A percentile compares a stretch with the other conserved stretches of the same genome.
These are phyloP conservation scores for Zaprionus camerounensis DNA, from an alignment of 1,140 invertebrate genomes.

Conservation along the genomic window DNA sequence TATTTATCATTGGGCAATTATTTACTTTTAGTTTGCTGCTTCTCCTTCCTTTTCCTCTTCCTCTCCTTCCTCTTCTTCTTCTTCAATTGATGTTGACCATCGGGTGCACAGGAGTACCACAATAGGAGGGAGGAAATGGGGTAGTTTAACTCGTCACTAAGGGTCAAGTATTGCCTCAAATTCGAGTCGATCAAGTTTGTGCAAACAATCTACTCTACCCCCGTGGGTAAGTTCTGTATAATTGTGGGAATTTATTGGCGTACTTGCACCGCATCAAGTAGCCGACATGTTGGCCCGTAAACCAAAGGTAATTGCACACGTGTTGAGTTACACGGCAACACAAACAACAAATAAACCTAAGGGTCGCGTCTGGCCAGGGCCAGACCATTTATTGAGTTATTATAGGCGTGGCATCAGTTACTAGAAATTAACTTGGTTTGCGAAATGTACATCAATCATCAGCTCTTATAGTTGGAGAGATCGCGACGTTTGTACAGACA, in stretches of 20 bases:
- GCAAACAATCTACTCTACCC: background rate
- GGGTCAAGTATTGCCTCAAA: too few species aligned
- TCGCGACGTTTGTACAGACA: conserved; percentile 3
- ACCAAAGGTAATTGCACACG: conserved; percentile 18
- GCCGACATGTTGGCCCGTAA: conserved; percentile 54
- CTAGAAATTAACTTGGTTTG: too few species aligned
- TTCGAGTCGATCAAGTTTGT: background rate
- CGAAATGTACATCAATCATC: too few species aligned
- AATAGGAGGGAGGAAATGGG: too few species aligned
- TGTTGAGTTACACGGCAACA: background rate
- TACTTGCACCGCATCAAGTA: conserved; percentile 47
- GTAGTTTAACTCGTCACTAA: too few species aligned
- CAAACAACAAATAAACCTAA: too few species aligned
- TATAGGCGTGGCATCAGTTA: too few species aligned
- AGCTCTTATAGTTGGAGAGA: background rate
- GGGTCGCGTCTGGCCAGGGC: too few species aligned
- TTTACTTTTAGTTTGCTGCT: conserved; percentile 26
- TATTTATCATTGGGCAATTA: conserved; percentile 70
- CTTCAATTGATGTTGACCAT: background rate
- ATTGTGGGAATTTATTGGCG: conserved; percentile 43
- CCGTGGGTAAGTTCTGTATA: conserved; percentile 22
- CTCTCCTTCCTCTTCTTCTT: too few species aligned
- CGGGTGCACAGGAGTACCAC: background rate
- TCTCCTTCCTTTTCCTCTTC: conserved; percentile 25
- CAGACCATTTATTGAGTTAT: too few species aligned